Evolutionary conservation across 2,113 vertebrate genomes (phyloP).

Genomic region (Poeciliopsis prolifica): DNA sequence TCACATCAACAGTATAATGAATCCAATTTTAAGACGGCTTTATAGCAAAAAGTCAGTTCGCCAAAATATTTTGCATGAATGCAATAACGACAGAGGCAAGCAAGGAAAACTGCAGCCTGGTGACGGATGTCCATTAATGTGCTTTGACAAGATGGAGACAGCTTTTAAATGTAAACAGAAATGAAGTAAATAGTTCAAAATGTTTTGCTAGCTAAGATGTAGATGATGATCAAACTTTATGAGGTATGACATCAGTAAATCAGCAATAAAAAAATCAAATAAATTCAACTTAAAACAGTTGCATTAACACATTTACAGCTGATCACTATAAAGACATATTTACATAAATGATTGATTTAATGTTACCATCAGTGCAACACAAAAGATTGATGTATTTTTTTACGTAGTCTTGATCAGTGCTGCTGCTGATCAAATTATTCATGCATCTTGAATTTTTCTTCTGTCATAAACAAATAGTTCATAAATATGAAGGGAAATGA

Average conservation of each 20-base stretch:
- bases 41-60: constrained; percentile 11
- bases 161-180: not conserved
- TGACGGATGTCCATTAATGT: not conserved
- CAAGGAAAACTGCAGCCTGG: constrained; percentile 10
- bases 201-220: not conserved
- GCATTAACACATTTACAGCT: not conserved
- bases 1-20: constrained; percentile 21
- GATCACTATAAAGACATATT: not conserved
- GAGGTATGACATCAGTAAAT: not conserved
- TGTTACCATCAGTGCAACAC: not conserved
- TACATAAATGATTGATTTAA: not conserved
- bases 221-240: no score
- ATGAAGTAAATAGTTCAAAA: not conserved
- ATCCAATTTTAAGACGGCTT: constrained; percentile 14
- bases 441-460: not conserved
- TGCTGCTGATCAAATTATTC: not conserved
- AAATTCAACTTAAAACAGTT: not conserved
- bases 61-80: constrained; percentile 12
- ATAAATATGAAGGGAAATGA: not conserved
- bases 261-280: not conserved
- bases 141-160: not conserved
- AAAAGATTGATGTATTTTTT: not conserved
- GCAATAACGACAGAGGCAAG: constrained; percentile 1
- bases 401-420: not conserved
- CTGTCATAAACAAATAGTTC: not conserved